Base-by-base conservation (phyloP, 2,888 invertebrate genomes). In the Drosophila siamana region DNA sequence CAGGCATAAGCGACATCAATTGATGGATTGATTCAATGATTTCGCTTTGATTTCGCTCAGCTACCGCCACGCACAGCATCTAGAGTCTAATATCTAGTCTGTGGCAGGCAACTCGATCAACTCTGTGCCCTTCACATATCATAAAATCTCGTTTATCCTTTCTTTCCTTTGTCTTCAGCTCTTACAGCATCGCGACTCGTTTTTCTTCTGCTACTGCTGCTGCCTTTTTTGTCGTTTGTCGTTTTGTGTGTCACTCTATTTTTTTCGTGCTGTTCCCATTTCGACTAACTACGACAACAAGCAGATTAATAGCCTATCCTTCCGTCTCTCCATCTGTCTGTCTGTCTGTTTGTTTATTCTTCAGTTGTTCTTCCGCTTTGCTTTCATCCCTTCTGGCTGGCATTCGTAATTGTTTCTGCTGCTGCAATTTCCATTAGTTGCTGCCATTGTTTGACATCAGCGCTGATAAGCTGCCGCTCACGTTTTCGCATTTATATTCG, bases 11-110 rank as follows among this genome's bases (percentile, higher is more conserved):
- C 36, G 36, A 40, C 57, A 56, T 51, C 57, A 59, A 80, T 86
- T 67, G 74, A 70, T 69, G 57, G 60, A 71, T 69, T 74, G 71
- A 83, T 76, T 80, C 54, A 83, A 78, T 69, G 68, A 70, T 55
- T 63, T 36, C 5, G 46, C 56, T 55, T 22, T 63, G 80, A 59
- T 59, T 70, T 54, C 43, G 16, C 28, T 24, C 9, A 41, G 52
- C 28, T 13, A 19, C 52, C 30, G 26, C 15, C 4, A 33, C 0
- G 15, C 3, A 33, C 7, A 36, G 13, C 13, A 26, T 26, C 5
- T 24, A 24, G 24, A 0, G 4, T 1, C 4, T 1, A 26, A 26
- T 5, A 5, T 28, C 1, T 30, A 30, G 6, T 30, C 30, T 11
- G 30, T 30, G 3, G 30, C 9, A 30, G 9, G 47, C 16, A 26